phyloP scores from a whole-genome alignment of 2,888 invertebrate genomes.

The Pteria penguin region DNA sequence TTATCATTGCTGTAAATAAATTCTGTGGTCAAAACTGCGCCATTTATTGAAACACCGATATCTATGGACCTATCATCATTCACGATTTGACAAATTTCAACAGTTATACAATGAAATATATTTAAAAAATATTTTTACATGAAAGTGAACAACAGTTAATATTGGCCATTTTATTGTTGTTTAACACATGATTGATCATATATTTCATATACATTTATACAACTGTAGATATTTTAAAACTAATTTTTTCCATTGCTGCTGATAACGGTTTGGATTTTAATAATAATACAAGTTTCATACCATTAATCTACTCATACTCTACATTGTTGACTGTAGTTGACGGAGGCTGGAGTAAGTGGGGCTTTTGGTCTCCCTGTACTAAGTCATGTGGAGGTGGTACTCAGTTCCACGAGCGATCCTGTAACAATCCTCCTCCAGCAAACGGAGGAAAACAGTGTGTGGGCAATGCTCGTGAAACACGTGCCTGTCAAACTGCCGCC shows the following conservation, averaged over 20 bases:
- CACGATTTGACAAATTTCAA: too few species aligned
- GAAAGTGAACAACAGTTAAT: too few species aligned
- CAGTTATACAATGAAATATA: too few species aligned
- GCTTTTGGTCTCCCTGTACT: slow-evolving; percentile 65
- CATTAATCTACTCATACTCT: not conserved
- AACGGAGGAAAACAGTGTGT: slow-evolving; percentile 65
- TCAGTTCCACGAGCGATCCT: slow-evolving; percentile 63
- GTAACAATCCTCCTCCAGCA: slow-evolving; percentile 67
- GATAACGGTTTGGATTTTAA: not conserved
- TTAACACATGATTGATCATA: too few species aligned
- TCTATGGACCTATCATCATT: too few species aligned
- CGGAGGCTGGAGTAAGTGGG: slow-evolving; percentile 66
- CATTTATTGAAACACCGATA: too few species aligned
- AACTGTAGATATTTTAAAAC: too few species aligned
- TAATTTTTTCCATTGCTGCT: not conserved
- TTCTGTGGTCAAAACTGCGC: too few species aligned
- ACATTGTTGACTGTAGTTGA: slow-evolving; percentile 52
- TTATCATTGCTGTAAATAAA: too few species aligned
- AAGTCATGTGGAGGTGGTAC: slow-evolving; percentile 68
- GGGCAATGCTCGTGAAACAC: slow-evolving; percentile 55
- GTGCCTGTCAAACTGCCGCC: slow-evolving; percentile 55
- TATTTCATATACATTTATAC: too few species aligned
- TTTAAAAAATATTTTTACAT: too few species aligned
- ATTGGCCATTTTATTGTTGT: too few species aligned
- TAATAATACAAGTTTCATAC: not conserved